phyloP scores from a whole-genome alignment of 2,797 vertebrate genomes.

The Pachyuromys duprasi region DNA sequence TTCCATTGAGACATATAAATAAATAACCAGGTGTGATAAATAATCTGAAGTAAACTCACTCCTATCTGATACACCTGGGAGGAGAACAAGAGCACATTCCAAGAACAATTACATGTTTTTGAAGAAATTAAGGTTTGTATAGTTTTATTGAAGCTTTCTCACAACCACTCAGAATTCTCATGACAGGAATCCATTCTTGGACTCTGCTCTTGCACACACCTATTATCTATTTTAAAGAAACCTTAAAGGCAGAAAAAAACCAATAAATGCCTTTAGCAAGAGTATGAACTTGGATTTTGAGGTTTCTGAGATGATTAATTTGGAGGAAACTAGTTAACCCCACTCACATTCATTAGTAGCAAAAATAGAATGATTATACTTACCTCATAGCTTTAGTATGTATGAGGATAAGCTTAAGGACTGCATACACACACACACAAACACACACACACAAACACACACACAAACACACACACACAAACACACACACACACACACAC shows the following conservation, averaged over 20 bases:
- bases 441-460: neutral
- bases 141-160: neutral
- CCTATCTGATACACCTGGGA: neutral
- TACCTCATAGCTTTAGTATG: slow-evolving; percentile 21
- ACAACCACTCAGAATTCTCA: neutral
- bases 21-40: neutral
- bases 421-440: neutral
- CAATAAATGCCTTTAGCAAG: neutral
- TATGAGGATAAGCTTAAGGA: neutral
- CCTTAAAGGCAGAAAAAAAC: neutral
- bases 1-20: neutral
- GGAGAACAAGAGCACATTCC: too few species aligned
- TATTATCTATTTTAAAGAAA: slow-evolving; percentile 26
- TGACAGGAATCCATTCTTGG: neutral
- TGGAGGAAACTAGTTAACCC: slow-evolving; percentile 18
- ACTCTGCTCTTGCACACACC: neutral
- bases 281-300: slow-evolving; percentile 47
- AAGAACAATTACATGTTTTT: neutral
- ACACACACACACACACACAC: neutral
- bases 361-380: slow-evolving; percentile 40
- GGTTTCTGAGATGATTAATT: neutral
- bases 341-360: neutral
- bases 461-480: neutral
- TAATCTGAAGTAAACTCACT: neutral
- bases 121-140: neutral